Evolutionary conservation across 2,888 invertebrate genomes (phyloP), one percentile per base, ranked within the genome.

Genomic region (Gymnoscelis rufifasciata): DNA sequence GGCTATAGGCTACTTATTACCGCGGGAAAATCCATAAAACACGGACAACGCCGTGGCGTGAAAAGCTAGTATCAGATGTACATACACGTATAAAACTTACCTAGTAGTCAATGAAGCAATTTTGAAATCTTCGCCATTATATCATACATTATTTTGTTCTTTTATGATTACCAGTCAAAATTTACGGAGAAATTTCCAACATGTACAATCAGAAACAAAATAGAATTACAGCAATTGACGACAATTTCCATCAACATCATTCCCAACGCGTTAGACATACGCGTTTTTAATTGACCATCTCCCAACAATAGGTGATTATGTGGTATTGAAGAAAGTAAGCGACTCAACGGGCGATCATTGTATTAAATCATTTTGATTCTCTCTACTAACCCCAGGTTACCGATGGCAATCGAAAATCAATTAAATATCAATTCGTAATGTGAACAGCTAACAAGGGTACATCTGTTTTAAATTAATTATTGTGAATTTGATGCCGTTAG

Each of bases 391-490:
- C 58, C 57, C 59, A 59, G 65, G 64, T 69, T 74, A 83, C 78
- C 74, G 74, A 73, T 72, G 59, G 68, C 55, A 54, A 69, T 75
- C 74, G 68, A 69, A 68, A 63, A 78, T 84, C 84, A 83, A 84
- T 86, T 86, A 83, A 73, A 79, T 77, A 70, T 78, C 78, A 74
- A 66, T 57, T 45, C 35, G 38, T 50, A 45, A 42, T 42, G 45
- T 30, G 45, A 45, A 24, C 64, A 62, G 62, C 74, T 87, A 88
- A 88, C 86, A 81, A 86, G 87, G 74, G 66, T 75, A 77, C 83
- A 87, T 86, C 83, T 86, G 86, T 84, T 79, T 79, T 75, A 78
- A 73, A 83, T 86, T 83, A 83, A 86, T 86, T 83, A 79, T 58
- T 64, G 64, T 65, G 74, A 73, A 78, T 59, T 63, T 24, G 59